These are phyloP conservation scores for Jaculus jaculus DNA, from an alignment of 2,113 vertebrate genomes.

Conservation along the genomic window DNA sequence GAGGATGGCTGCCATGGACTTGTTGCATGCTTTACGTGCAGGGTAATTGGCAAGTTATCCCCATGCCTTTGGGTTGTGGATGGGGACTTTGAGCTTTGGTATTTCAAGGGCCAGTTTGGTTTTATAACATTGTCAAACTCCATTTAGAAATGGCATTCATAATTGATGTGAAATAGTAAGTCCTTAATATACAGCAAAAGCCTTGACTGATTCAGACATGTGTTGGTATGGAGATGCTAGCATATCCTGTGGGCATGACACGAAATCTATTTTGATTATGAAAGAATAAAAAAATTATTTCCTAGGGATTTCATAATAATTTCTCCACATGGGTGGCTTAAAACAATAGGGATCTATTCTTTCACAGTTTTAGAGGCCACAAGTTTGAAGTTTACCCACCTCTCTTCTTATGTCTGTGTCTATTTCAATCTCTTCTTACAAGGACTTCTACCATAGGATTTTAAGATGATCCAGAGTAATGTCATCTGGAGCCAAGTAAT, in stretches of 20 bases:
- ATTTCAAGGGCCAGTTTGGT: neutral
- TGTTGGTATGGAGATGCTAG: neutral
- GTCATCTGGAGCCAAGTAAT: neutral
- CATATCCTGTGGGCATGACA: neutral
- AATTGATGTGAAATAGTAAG: neutral
- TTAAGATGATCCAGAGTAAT: neutral
- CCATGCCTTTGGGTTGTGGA: neutral
- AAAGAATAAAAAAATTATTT: neutral
- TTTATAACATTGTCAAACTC: neutral
- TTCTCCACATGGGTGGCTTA: neutral
- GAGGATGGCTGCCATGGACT: neutral
- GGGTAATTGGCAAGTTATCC: neutral
- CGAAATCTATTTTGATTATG: neutral
- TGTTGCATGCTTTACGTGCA: neutral
- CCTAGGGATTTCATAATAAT: neutral
- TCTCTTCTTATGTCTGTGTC: neutral
- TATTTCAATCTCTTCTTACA: neutral
- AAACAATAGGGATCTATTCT: neutral
- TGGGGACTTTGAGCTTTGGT: neutral
- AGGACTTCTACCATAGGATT: neutral
- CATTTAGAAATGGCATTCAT: neutral
- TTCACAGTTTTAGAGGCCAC: neutral
- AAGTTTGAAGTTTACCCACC: neutral
- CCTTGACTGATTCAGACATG: neutral
- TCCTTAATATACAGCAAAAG: neutral